Evolutionary conservation across 2,888 invertebrate species (phyloP).

Genomic region (Hirtodrosophila confusa): DNA sequence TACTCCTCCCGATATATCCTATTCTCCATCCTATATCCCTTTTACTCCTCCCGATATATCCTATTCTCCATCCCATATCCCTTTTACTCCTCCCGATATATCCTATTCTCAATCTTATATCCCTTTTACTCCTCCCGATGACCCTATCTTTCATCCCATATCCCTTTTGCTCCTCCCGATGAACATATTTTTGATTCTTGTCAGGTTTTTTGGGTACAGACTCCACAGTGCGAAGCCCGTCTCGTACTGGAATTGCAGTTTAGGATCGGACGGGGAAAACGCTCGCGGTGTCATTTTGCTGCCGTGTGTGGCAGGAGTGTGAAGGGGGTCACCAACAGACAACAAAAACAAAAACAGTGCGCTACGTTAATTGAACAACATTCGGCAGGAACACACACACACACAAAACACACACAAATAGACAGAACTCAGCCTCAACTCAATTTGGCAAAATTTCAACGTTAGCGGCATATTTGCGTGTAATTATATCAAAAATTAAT

Average conservation of each 20-base stretch:
- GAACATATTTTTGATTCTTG: too few relatives aligned
- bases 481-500: conserved; percentile 72
- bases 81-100: too few relatives aligned
- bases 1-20: too few relatives aligned
- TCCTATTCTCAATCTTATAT: too few relatives aligned
- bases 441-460: conserved; percentile 64
- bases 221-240: not conserved
- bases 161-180: too few relatives aligned
- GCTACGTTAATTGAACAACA: conserved; percentile 77
- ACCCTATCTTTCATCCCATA: too few relatives aligned
- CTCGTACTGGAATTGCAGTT: conserved; percentile 12
- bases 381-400: conserved; percentile 50
- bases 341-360: conserved; percentile 70
- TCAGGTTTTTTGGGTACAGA: too few relatives aligned
- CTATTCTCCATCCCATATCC: too few relatives aligned
- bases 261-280: conserved; percentile 45
- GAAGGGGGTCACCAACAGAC: conserved; percentile 40
- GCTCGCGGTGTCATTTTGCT: conserved; percentile 65
- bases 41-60: too few relatives aligned
- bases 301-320: conserved; percentile 11
- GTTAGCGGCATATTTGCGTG: conserved; percentile 76
- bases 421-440: conserved; percentile 38
- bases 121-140: too few relatives aligned
- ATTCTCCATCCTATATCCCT: too few relatives aligned
- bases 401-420: not conserved